Evolutionary conservation across 2,888 invertebrate genomes (phyloP).

Genomic region (Apotomis capreana): DNA sequence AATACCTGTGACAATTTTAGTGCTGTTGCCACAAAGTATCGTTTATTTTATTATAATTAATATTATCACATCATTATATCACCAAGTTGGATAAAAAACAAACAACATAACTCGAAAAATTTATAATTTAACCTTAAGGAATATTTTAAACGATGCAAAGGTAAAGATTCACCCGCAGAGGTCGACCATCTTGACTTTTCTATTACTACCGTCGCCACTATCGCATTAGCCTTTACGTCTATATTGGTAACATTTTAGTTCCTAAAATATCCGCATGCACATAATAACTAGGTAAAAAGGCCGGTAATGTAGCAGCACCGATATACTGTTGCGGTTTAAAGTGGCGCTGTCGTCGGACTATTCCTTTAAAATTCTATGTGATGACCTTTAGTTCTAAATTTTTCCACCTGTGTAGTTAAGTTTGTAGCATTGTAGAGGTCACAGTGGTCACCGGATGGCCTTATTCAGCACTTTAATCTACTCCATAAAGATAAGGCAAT

Average conservation of each 20-base stretch:
- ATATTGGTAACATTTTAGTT: conserved; percentile 1
- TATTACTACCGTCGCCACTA: neutral
- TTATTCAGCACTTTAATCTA: conserved; percentile 33
- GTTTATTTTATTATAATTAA: neutral
- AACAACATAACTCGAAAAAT: conserved; percentile 30
- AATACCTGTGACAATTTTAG: no score
- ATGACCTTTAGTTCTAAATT: conserved; percentile 3
- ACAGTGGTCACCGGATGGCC: conserved; percentile 28
- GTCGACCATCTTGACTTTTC: conserved; percentile 13
- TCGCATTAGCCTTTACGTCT: neutral
- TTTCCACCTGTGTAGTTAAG: conserved; percentile 6
- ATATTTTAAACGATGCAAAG: conserved; percentile 29
- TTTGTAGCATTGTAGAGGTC: conserved; percentile 23
- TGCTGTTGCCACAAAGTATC: no score
- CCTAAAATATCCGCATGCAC: neutral
- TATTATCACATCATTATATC: neutral
- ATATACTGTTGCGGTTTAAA: neutral
- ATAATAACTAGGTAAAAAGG: conserved; percentile 6
- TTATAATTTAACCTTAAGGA: conserved; percentile 35
- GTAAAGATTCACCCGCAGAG: conserved; percentile 37
- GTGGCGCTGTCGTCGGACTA: conserved; percentile 10
- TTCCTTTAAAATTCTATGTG: neutral
- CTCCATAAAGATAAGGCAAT: conserved; percentile 37
- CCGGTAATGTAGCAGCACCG: conserved; percentile 7
- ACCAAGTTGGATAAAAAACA: conserved; percentile 12